These are phyloP conservation scores for Toxotes chatareus DNA, from an alignment of 2,113 vertebrate genomes.

Conservation along the genomic window DNA sequence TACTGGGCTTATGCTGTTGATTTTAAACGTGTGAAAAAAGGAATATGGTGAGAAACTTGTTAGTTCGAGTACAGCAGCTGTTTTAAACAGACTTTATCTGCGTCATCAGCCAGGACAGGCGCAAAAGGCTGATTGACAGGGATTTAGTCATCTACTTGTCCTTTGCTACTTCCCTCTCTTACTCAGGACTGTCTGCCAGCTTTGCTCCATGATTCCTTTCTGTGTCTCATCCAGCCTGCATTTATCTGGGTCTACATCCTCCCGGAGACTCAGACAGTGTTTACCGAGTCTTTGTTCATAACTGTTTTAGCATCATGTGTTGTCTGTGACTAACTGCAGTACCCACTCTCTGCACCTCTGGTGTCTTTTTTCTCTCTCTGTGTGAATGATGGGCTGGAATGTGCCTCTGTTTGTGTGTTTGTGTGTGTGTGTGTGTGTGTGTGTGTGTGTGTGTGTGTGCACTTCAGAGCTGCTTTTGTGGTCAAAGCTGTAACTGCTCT, in stretches of 20 bases:
- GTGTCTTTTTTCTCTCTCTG: background rate
- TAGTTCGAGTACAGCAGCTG: conserved; percentile 7
- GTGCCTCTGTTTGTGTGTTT: background rate
- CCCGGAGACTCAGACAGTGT: background rate
- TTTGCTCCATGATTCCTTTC: background rate
- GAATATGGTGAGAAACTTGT: conserved; percentile 27
- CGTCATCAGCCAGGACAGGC: background rate
- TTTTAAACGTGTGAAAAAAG: conserved; percentile 22
- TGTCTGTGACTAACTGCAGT: conserved; percentile 45
- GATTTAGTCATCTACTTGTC: background rate
- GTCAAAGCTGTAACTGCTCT: background rate
- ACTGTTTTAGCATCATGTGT: conserved; percentile 21
- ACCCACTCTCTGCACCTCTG: conserved; percentile 32
- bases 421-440: background rate
- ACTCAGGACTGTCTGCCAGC: background rate
- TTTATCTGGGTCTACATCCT: conserved; percentile 31
- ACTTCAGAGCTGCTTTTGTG: background rate
- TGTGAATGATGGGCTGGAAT: conserved; percentile 15
- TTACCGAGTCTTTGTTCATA: conserved; percentile 22
- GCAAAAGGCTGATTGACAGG: background rate
- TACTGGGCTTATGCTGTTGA: background rate
- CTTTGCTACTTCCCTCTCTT: too few relatives aligned
- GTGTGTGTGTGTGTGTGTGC: background rate
- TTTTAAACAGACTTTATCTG: conserved; percentile 25
- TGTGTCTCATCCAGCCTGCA: conserved; percentile 11